Evolutionary conservation across 2,888 invertebrate genomes (phyloP).

Genomic region (Drosophila borealis): DNA sequence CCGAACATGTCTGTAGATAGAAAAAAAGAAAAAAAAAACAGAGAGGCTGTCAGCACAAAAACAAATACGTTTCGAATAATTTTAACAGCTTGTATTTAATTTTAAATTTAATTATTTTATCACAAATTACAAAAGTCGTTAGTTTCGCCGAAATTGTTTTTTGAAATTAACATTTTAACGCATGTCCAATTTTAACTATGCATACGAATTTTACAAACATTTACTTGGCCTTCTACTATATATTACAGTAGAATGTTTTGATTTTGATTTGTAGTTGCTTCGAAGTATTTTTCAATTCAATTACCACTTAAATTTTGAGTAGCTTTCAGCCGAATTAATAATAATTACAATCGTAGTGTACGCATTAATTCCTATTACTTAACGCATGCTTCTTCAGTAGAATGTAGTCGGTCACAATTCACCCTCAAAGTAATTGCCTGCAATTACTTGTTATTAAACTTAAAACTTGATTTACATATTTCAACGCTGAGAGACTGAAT

Average conservation of each 20-base stretch:
- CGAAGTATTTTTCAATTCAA: slow-evolving; percentile 22
- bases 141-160: slow-evolving; percentile 28
- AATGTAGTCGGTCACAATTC: slow-evolving; percentile 44
- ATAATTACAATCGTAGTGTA: slow-evolving; percentile 9
- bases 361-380: slow-evolving; percentile 17
- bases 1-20: slow-evolving; percentile 1
- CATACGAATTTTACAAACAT: not conserved
- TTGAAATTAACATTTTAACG: slow-evolving; percentile 31
- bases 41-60: slow-evolving; percentile 31
- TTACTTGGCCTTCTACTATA: slow-evolving; percentile 6
- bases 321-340: slow-evolving; percentile 2
- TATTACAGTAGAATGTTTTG: slow-evolving; percentile 14
- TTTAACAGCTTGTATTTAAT: slow-evolving; percentile 5
- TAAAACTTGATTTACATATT: slow-evolving; percentile 11
- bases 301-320: slow-evolving; percentile 18
- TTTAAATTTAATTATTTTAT: slow-evolving; percentile 2
- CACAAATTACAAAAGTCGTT: slow-evolving; percentile 18
- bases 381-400: slow-evolving; percentile 50
- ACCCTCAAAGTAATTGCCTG: slow-evolving; percentile 29
- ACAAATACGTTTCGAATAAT: not conserved
- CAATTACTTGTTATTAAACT: slow-evolving; percentile 26
- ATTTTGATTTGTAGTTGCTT: slow-evolving; percentile 49
- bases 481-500: slow-evolving; percentile 47
- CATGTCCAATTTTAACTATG: slow-evolving; percentile 47
- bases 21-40: slow-evolving; percentile 20